A percentile compares a stretch with the other conserved stretches of the same genome.
These are phyloP conservation scores for Murina feae DNA, from an alignment of 2,113 vertebrate species.

Conservation along the genomic window DNA sequence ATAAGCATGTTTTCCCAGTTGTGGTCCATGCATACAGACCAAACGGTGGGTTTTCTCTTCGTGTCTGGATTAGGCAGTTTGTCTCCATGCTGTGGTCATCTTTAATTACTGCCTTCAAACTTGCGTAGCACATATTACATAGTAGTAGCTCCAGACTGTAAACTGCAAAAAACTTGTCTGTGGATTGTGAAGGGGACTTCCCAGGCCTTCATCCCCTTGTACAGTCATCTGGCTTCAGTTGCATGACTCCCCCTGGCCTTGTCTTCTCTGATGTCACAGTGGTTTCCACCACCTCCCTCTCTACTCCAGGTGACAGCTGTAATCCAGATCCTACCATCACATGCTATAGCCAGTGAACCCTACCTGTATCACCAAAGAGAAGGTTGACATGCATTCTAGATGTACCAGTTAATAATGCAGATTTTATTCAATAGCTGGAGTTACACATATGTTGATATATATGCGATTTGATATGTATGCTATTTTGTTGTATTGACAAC, in stretches of 20 bases:
- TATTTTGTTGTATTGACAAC: too few relatives aligned
- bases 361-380: background rate
- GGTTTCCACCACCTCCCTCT: background rate
- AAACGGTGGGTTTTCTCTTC: background rate
- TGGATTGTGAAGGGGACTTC: background rate
- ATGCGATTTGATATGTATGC: too few relatives aligned
- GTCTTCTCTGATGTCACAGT: background rate
- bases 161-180: background rate
- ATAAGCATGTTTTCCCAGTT: background rate
- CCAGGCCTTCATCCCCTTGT: background rate
- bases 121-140: accelerated
- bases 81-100: background rate
- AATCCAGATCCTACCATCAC: background rate
- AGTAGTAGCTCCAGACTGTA: background rate
- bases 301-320: background rate
- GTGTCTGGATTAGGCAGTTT: background rate
- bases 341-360: too few relatives aligned
- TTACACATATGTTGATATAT: too few relatives aligned
- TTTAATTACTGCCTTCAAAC: background rate
- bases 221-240: background rate
- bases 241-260: background rate
- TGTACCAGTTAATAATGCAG: too few relatives aligned
- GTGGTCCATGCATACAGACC: background rate
- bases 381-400: background rate
- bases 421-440: too few relatives aligned